These are phyloP conservation scores for Gavialis gangeticus DNA, from an alignment of 2,113 vertebrate species.

Conservation along the genomic window DNA sequence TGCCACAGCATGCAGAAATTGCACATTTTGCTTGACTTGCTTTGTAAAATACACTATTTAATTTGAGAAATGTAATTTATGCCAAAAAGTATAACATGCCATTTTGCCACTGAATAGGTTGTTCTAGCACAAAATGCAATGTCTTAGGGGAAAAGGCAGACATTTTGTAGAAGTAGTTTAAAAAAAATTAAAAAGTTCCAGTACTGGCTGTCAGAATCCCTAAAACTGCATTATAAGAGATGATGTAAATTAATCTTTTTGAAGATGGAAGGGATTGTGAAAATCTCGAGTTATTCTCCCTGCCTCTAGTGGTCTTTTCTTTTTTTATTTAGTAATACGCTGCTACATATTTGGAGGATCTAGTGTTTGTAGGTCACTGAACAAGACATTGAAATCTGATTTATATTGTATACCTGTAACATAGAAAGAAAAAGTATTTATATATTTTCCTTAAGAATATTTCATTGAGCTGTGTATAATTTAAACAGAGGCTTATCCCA, in stretches of 20 bases:
- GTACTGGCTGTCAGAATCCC: conserved; percentile 73
- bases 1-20: conserved; percentile 76
- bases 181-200: conserved; percentile 32
- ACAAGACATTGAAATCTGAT: conserved; percentile 89
- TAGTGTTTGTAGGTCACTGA: conserved; percentile 90
- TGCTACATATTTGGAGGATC: conserved; percentile 87
- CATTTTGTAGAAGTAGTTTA: conserved; percentile 32
- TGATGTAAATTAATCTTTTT: conserved; percentile 64
- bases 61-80: conserved; percentile 77
- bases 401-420: conserved; percentile 99
- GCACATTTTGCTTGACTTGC: conserved; percentile 79
- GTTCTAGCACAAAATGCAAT: conserved; percentile 72
- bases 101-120: conserved; percentile 70
- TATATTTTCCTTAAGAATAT: conserved; percentile 98
- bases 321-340: conserved; percentile 80
- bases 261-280: conserved; percentile 67
- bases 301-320: conserved; percentile 51
- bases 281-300: conserved; percentile 70
- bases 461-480: conserved; percentile 92
- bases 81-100: conserved; percentile 72
- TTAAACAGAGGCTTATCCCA: conserved; percentile 85
- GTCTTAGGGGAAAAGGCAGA: neutral
- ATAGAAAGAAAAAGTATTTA: conserved; percentile 98
- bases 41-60: conserved; percentile 77
- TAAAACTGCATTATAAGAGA: conserved; percentile 65